phyloP scores from a whole-genome alignment of 2,113 vertebrate species.

The Salvelinus alpinus region DNA sequence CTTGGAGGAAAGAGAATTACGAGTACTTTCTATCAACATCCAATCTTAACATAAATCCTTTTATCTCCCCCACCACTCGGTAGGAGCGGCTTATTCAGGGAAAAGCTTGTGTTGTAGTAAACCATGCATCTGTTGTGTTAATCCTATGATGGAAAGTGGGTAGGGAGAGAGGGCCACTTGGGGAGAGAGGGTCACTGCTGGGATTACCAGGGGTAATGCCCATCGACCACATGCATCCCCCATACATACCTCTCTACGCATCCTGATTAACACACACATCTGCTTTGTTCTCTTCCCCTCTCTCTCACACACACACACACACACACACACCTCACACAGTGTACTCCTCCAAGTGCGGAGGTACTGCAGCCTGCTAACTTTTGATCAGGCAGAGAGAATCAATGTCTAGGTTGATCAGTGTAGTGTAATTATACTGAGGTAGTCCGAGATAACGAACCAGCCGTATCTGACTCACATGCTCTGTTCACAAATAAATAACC shows the following conservation, averaged over 20 bases:
- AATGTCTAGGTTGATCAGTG: constrained; percentile 55
- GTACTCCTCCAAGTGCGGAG: constrained; percentile 2
- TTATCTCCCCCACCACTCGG: constrained; percentile 49
- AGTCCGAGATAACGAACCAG: constrained; percentile 41
- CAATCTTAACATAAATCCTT: constrained; percentile 65
- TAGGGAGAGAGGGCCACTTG: constrained; percentile 11
- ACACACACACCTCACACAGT: neutral
- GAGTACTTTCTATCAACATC: constrained; percentile 59
- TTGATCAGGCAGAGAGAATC: constrained; percentile 48
- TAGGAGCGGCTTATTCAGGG: constrained; percentile 37
- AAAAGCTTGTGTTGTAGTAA: constrained; percentile 34
- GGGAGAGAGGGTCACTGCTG: constrained; percentile 22
- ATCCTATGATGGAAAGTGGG: constrained; percentile 31
- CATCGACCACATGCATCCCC: constrained; percentile 48
- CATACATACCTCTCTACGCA: neutral
- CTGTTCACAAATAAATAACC: neutral
- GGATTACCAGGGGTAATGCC: constrained; percentile 38
- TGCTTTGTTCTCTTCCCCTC: no score
- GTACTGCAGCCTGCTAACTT: constrained; percentile 34
- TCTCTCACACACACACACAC: neutral
- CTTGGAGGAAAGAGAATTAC: constrained; percentile 54
- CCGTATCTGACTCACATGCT: constrained; percentile 1
- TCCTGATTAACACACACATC: neutral
- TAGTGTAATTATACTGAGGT: constrained; percentile 46
- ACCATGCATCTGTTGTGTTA: constrained; percentile 32